Conservation (phyloP, 2,888 invertebrate genomes). For the Nipponacmea schrenckii region DNA sequence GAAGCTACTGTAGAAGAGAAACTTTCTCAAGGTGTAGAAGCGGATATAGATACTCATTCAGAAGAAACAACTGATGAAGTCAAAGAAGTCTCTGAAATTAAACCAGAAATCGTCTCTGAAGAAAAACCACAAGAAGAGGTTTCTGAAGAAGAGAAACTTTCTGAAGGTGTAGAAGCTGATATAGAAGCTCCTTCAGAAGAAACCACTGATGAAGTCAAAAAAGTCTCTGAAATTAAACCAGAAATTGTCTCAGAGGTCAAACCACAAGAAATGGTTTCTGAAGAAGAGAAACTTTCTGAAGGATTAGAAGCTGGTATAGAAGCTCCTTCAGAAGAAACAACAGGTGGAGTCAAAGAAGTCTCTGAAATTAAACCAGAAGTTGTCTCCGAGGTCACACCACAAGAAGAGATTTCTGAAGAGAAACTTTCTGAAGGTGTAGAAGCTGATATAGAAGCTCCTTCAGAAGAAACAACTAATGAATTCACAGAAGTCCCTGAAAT, state of each 20-base stretch:
- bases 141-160: neutral
- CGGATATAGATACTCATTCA: neutral
- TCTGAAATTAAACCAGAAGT: slow-evolving; percentile 13
- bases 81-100: slow-evolving; percentile 1
- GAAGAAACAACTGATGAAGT: slow-evolving; percentile 18
- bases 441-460: neutral
- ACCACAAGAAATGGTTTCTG: slow-evolving; percentile 12
- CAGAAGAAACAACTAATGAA: slow-evolving; percentile 13
- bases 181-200: neutral
- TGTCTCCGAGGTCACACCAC: slow-evolving; percentile 13
- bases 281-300: slow-evolving; percentile 13
- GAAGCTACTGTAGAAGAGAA: slow-evolving; percentile 13
- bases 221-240: slow-evolving; percentile 3
- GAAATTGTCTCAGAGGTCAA: slow-evolving; percentile 15
- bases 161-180: neutral
- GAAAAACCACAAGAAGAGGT: slow-evolving; percentile 19
- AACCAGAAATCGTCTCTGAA: neutral
- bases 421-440: neutral
- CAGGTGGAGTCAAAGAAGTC: slow-evolving; percentile 45
- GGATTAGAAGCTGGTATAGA: slow-evolving; percentile 8
- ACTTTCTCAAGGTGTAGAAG: neutral
- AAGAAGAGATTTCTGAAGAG: slow-evolving; percentile 16
- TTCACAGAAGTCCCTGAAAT: neutral
- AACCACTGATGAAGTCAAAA: slow-evolving; percentile 22
- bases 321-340: neutral